phyloP scores from a whole-genome alignment of 2,888 invertebrate species.

The Dolichomitus sp. region DNA sequence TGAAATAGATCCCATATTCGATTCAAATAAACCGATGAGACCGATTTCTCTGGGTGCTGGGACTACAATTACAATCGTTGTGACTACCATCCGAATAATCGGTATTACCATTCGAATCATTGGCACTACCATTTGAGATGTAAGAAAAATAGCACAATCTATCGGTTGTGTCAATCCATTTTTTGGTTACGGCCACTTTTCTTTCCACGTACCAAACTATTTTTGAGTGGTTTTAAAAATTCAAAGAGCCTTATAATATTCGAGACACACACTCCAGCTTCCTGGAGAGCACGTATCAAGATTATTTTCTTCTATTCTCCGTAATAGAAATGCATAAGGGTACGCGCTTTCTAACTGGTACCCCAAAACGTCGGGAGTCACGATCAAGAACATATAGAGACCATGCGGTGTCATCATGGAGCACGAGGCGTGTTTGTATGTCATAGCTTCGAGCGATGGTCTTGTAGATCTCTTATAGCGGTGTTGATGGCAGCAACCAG shows the following conservation, averaged over 20 bases:
- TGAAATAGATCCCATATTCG: too few relatives aligned
- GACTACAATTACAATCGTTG: too few relatives aligned
- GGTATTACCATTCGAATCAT: too few relatives aligned
- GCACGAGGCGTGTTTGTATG: constrained; percentile 18
- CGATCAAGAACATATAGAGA: constrained; percentile 15
- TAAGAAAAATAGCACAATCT: too few relatives aligned
- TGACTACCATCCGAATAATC: too few relatives aligned
- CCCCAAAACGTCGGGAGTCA: constrained; percentile 4
- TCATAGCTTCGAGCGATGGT: constrained; percentile 12
- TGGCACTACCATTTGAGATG: too few relatives aligned
- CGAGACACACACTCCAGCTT: not conserved
- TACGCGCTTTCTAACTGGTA: constrained; percentile 10
- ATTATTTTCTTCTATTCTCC: not conserved
- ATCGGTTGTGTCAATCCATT: too few relatives aligned
- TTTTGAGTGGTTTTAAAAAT: not conserved
- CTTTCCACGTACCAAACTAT: too few relatives aligned
- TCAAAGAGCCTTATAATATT: not conserved
- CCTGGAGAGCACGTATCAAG: not conserved
- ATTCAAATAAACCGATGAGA: too few relatives aligned
- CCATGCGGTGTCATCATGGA: constrained; percentile 41
- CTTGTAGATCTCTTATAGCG: constrained; percentile 4
- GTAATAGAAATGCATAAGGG: constrained; percentile 8
- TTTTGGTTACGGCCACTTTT: too few relatives aligned
- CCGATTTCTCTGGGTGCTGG: too few relatives aligned
- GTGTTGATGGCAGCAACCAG: not conserved